A percentile compares a stretch with the other conserved stretches of the same genome.
Conservation (phyloP, 2,113 vertebrate species). For the Ivindomyrus marchei region DNA sequence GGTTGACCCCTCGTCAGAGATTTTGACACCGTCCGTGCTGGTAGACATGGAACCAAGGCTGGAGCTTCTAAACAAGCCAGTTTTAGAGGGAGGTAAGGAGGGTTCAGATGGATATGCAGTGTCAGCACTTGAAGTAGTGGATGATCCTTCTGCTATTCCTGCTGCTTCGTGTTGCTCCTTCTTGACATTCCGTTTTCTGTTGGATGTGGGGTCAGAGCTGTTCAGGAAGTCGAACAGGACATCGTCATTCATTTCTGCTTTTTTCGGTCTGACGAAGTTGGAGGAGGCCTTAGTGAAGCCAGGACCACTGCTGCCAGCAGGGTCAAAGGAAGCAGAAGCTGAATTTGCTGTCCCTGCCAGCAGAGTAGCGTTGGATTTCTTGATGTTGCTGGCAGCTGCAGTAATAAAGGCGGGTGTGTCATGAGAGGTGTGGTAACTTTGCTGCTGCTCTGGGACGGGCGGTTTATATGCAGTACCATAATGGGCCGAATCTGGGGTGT, state of each 20-base stretch:
- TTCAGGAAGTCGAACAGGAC: slow-evolving; percentile 95
- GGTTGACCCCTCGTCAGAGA: slow-evolving; percentile 61
- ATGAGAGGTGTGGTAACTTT: slow-evolving; percentile 36
- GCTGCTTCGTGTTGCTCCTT: slow-evolving; percentile 59
- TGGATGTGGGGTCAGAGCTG: slow-evolving; percentile 78
- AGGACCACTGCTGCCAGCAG: slow-evolving; percentile 27
- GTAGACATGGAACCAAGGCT: slow-evolving; percentile 66
- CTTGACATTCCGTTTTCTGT: slow-evolving; percentile 67
- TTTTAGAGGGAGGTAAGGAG: slow-evolving; percentile 50
- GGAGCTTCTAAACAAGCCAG: slow-evolving; percentile 69
- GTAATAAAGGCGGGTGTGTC: slow-evolving; percentile 67
- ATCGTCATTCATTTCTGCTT: slow-evolving; percentile 87
- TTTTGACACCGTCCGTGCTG: slow-evolving; percentile 61
- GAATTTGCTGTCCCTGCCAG: slow-evolving; percentile 71
- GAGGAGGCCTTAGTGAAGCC: slow-evolving; percentile 62
- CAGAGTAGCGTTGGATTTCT: slow-evolving; percentile 70
- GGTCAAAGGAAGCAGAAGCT: slow-evolving; percentile 45
- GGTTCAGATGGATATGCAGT: slow-evolving; percentile 52
- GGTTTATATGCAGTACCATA: slow-evolving; percentile 45
- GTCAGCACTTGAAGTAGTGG: slow-evolving; percentile 29
- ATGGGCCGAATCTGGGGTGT: slow-evolving; percentile 43
- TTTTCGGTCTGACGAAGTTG: slow-evolving; percentile 83
- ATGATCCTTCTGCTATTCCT: slow-evolving; percentile 37
- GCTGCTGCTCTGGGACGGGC: slow-evolving; percentile 50
- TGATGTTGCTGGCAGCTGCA: slow-evolving; percentile 82